Base-by-base conservation (phyloP, 2,797 vertebrate species). In the Mormyrus proboscirostris region DNA sequence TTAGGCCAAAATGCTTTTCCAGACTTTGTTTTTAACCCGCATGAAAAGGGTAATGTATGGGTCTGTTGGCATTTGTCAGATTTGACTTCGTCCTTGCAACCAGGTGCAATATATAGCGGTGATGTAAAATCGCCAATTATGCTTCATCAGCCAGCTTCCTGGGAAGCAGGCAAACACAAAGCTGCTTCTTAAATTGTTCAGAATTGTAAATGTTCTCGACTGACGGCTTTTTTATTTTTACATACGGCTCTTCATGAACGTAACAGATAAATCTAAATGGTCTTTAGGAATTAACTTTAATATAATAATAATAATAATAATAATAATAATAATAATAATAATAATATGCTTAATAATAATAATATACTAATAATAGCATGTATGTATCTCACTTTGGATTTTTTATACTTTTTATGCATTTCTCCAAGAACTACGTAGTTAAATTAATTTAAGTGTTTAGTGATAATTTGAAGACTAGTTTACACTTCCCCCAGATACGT, bases 1-100 rank as follows among this genome's bases (percentile, higher is more conserved):
- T 93, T 22, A 94, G 93, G 93, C 93, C 90, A 94, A 95, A 96
- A 94, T 94, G 95, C 92, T 95, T 95, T 95, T 92, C 93, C 94
- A 95, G 93, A 94, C 95, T 94, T 90, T 93, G 90, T 94, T 92
- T 92, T 92, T 93, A 94, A 93, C 91, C 22, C 19, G 79, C 50
- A 41, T 33, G 82, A 65, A 85, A 59, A 79, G 33, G 55, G 25
- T 53, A 59, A 59, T 76, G 50, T 55, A 83, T 55, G 79, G 44
- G n/a, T 25, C 38, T 25, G 51, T 38, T 88, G 73, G 25, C 88
- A 83, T 82, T 38, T 44, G 53, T 59, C 73, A 59, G 33, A 83
- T 83, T 14, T 88, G 73, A 10, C 12, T 82, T 59, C 38, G 38
- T 33, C 76, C 88, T 2, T 2, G 19, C 55, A 22, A 50, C 41